Evolutionary conservation across 2,888 invertebrate genomes (phyloP).

Genomic region (Sicus ferrugineus): DNA sequence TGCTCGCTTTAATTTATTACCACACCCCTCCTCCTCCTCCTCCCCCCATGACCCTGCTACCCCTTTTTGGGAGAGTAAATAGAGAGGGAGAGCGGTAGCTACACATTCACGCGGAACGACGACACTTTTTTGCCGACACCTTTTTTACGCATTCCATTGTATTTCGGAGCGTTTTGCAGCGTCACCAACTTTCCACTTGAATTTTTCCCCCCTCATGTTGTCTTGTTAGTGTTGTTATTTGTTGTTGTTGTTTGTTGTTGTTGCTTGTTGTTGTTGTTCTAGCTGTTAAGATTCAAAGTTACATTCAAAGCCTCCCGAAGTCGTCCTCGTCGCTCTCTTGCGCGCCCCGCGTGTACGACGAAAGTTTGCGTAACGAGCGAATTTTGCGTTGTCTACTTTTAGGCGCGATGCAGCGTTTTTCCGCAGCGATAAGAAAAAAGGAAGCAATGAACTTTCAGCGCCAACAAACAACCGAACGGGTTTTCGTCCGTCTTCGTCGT

Average conservation of each 20-base stretch:
- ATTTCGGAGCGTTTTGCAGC: slow-evolving; percentile 4
- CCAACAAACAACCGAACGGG: no score
- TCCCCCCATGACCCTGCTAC: not conserved
- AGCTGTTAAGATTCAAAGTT: no score
- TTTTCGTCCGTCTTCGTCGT: no score
- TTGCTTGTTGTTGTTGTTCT: not conserved
- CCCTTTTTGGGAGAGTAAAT: not conserved
- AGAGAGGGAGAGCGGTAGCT: no score
- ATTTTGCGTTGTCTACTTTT: no score
- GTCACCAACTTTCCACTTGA: slow-evolving; percentile 18
- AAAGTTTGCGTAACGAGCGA: no score
- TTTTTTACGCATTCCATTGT: slow-evolving; percentile 21
- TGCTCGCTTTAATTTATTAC: slow-evolving; percentile 34
- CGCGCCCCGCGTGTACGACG: no score
- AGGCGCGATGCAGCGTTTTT: no score
- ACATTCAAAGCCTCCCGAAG: no score
- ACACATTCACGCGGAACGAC: not conserved
- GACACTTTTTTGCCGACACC: not conserved
- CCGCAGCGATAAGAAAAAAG: no score
- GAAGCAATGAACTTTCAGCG: no score
- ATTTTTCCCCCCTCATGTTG: slow-evolving; percentile 10
- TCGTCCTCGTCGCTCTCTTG: no score
- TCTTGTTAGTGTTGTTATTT: not conserved
- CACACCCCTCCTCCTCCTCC: slow-evolving; percentile 16
- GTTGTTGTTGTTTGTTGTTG: slow-evolving; percentile 6